Base-by-base conservation (phyloP, 2,888 invertebrate genomes). In the Ophion ventricosus region DNA sequence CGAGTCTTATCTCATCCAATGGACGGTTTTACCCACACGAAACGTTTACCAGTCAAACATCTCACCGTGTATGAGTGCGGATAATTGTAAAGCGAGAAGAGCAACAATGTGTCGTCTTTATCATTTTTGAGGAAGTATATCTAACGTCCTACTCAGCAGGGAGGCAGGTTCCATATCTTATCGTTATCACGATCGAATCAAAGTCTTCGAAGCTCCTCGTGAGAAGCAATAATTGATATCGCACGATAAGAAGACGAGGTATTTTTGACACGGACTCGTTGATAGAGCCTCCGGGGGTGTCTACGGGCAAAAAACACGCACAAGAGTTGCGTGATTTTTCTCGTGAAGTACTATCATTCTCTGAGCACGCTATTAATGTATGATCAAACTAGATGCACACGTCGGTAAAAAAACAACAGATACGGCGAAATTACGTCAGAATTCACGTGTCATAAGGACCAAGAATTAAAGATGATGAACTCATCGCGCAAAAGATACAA, bases 101-200 rank as follows among this genome's bases (percentile, higher is more conserved):
- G 1, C 2, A 10, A 10, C 43, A 1, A 14, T 11, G 14, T 43
- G 43, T 43, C 43, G 49, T 49, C 14, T 49, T 49, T 49, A 49
- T 49, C 43, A 49, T 17, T 49, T 49, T 49, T 56, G 10, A 35
- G 64, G 63, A 70, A 64, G 63, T 49, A 14, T 49, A 49, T 14
- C 17, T 17, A 49, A 14, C 14, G 14, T 11, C 14, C 49, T 14
- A 14, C 49, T 49, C 49, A 17, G 49, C 49, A 43, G 57, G 43
- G 67, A 67, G 72, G 72, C 40, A 73, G 25, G 57, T 80, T 57
- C 29, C 73, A 80, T 40, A 26, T 40, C 40, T 8, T 54, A 26
- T 56, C 20, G n/a, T 57, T 80, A 73, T 64, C 69, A 14, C 23
- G 29, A 64, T 73, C 64, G 72, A 64, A 73, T 69, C 63, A 64